phyloP scores from a whole-genome alignment of 2,113 vertebrate species.

The Halcyon senegalensis region DNA sequence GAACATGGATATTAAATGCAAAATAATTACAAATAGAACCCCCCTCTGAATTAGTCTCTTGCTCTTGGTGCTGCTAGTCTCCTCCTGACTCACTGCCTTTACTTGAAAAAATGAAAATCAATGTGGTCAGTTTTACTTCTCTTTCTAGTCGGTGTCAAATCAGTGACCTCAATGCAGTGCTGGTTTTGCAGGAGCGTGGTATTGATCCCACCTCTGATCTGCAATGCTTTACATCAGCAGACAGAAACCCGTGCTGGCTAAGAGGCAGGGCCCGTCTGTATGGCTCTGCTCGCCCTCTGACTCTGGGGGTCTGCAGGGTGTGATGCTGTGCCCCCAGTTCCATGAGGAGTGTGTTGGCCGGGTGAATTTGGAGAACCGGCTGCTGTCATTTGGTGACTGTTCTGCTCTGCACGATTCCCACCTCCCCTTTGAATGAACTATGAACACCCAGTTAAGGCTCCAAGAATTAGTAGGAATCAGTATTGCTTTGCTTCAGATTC shows the following conservation, averaged over 20 bases:
- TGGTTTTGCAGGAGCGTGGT: neutral
- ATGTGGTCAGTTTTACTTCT: neutral
- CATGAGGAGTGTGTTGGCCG: rapidly evolving
- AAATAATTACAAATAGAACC: neutral
- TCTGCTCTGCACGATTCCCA: neutral
- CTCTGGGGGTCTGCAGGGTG: neutral
- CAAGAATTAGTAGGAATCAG: neutral
- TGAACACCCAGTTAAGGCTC: neutral
- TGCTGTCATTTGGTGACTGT: neutral
- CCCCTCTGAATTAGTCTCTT: neutral
- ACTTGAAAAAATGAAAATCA: neutral
- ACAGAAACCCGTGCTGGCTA: neutral
- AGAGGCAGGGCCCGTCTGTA: neutral
- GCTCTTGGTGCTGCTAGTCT: neutral
- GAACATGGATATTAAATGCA: neutral
- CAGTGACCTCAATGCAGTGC: rapidly evolving
- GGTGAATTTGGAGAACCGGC: neutral
- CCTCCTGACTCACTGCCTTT: neutral
- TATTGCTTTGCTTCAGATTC: neutral
- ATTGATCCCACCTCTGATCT: neutral
- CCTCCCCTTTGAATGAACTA: neutral
- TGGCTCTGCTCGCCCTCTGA: rapidly evolving
- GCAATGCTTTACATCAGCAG: neutral
- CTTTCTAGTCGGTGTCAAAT: neutral
- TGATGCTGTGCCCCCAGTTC: neutral